Evolutionary conservation across 2,888 invertebrate species (phyloP), one percentile per base, ranked within the genome.

Genomic region (Plagiodera versicolora): DNA sequence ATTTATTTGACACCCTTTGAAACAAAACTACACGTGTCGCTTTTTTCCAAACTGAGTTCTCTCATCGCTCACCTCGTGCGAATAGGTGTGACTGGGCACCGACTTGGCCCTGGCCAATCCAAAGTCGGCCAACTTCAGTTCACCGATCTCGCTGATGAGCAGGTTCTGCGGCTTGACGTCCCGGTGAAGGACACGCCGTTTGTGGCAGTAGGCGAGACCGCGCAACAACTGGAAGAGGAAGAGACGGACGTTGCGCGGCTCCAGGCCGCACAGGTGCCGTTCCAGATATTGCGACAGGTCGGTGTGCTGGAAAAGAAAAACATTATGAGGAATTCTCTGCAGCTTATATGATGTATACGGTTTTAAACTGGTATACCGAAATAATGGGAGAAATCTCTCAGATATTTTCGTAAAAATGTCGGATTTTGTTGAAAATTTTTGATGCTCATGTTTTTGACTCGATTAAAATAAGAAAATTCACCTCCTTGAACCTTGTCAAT

Each of bases 161-260:
- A 99, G 85, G 83, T 99, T 99, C 83, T 99, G 98, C 52, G 98
- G 98, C 80, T 99, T 99, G 70, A 99, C 92, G 83, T 99, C 98
- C 45, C 92, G 84, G 83, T 99, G 98, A 74, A 99, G 86, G 70
- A 99, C 98, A 80, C 95, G 88, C 79, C 97, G 89, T 77, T 92
- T 88, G 83, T 99, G 99, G 83, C 98, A 98, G 83, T 96, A 99
- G 53, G 93, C 90, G 71, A 99, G 86, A 49, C 98, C 99, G 71
- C 99, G 88, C 67, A 99, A 85, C 73, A 99, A 85, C 86, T 99
- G 99, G 85, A 95, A 99, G 81, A 98, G 89, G 83, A 96, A 96
- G 76, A 98, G 85, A 80, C 94, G 89, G 70, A 95, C 95, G 83
- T 98, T 98, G 80, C 92, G 91, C 69, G 94, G 91, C 81, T 95